These are phyloP conservation scores for Hipparchia sbordonii DNA, from an alignment of 2,888 invertebrate genomes.

Conservation along the genomic window DNA sequence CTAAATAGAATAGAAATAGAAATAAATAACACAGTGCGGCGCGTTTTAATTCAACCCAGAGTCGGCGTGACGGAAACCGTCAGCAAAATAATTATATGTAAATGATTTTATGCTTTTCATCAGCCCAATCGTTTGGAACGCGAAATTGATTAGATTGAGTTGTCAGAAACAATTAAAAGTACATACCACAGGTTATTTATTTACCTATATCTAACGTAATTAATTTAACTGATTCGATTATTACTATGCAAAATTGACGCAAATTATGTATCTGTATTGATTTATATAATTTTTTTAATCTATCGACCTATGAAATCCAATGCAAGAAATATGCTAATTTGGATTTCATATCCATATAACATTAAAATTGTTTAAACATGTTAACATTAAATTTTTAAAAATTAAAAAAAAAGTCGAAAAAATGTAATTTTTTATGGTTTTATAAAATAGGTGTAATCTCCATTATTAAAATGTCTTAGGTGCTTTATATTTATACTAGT, in stretches of 20 bases:
- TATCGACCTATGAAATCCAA: background rate
- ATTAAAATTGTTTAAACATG: no score
- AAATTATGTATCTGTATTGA: background rate
- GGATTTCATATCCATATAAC: no score
- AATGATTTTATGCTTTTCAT: constrained; percentile 31
- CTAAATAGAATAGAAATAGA: constrained; percentile 8
- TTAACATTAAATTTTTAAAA: background rate
- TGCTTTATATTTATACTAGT: no score
- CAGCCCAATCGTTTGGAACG: constrained; percentile 23
- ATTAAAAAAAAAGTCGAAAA: background rate
- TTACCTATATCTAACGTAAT: background rate
- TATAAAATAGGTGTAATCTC: no score
- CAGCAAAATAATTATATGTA: constrained; percentile 33
- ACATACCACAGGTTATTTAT: background rate
- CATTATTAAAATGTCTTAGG: no score
- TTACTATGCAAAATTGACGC: constrained; percentile 10
- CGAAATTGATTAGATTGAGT: constrained; percentile 29
- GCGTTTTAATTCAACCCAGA: constrained; percentile 23
- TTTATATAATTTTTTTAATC: background rate
- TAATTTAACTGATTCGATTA: constrained; percentile 9
- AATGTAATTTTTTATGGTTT: background rate
- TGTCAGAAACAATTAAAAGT: constrained; percentile 22
- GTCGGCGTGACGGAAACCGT: constrained; percentile 29
- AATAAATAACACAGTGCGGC: constrained; percentile 24
- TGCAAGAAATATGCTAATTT: no score